Evolutionary conservation across 1,140 invertebrate genomes (phyloP).

Genomic region (Triops cancriformis): DNA sequence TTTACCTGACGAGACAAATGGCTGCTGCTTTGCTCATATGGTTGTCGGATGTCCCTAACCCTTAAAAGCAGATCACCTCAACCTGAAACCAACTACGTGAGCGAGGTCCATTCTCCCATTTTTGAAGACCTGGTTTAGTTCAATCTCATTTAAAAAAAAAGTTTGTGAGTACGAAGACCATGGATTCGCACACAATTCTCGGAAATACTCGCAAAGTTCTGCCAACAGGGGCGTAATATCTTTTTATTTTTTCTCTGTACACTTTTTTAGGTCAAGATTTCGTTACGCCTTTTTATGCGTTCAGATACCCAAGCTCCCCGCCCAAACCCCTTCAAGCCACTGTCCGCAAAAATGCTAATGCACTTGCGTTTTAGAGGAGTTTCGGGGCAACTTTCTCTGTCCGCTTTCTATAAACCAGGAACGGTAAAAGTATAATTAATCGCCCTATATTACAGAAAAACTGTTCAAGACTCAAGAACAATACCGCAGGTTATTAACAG

Average conservation of each 20-base stretch:
- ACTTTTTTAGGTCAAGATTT: background rate
- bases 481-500: no score
- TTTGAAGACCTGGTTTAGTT: background rate
- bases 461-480: background rate
- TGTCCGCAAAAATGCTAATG: background rate
- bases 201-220: background rate
- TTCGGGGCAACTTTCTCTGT: background rate
- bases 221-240: background rate
- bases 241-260: background rate
- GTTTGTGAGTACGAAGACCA: background rate
- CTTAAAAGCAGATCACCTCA: slow-evolving; percentile 5
- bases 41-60: background rate
- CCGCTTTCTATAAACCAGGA: background rate
- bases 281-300: background rate
- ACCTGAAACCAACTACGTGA: background rate
- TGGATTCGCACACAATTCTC: background rate
- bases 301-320: background rate
- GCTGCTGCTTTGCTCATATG: background rate
- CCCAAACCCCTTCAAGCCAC: no score
- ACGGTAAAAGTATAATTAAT: background rate
- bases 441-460: background rate
- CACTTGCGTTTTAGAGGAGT: background rate
- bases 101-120: background rate
- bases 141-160: background rate
- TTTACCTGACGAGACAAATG: background rate